phyloP scores from a whole-genome alignment of 2,113 vertebrate species.

The Tyrannus savana region DNA sequence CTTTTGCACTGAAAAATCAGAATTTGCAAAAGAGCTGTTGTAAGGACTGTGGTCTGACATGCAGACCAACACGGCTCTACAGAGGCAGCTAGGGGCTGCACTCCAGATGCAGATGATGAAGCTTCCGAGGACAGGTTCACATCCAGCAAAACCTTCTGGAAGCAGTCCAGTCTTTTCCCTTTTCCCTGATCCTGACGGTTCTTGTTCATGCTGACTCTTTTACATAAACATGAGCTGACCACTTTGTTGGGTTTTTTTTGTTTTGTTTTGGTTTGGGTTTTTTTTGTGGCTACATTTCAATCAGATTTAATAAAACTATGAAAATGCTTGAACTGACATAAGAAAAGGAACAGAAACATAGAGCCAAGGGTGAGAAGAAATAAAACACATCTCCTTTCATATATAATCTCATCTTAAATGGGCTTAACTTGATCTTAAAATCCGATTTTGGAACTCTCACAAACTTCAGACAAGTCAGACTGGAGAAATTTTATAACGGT shows the following conservation, averaged over 20 bases:
- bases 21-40: not conserved
- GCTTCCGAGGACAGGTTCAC: not conserved
- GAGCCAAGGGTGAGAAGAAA: not conserved
- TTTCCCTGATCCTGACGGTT: accelerated
- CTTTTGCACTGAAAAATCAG: not conserved
- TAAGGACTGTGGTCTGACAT: not conserved
- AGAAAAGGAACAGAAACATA: not conserved
- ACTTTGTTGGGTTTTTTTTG: not conserved
- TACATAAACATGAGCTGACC: not conserved
- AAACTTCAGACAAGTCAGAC: not conserved
- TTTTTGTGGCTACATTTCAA: not conserved
- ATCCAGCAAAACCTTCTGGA: not conserved
- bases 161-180: not conserved
- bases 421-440: not conserved
- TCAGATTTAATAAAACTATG: not conserved
- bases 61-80: not conserved
- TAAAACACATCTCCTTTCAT: not conserved
- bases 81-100: not conserved
- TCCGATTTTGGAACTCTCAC: not conserved
- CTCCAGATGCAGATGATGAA: not conserved
- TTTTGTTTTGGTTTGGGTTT: too few relatives aligned
- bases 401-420: not conserved
- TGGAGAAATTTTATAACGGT: not conserved
- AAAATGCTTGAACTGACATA: not conserved
- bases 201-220: not conserved